Conservation (phyloP, 2,797 vertebrate genomes). For the Trachops cirrhosus region DNA sequence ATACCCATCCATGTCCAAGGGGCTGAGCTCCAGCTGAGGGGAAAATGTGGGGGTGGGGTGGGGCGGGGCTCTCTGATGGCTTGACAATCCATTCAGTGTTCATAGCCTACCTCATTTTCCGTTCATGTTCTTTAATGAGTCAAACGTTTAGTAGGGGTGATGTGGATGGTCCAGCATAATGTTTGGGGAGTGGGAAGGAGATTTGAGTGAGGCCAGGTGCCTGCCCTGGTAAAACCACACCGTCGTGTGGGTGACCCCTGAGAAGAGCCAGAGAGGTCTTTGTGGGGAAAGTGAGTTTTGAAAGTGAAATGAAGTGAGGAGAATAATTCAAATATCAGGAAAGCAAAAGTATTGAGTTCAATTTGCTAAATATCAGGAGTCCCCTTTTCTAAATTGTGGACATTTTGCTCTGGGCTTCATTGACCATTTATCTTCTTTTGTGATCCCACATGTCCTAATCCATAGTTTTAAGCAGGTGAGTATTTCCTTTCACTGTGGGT, state of each 20-base stretch:
- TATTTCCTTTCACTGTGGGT: background rate
- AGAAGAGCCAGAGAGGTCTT: background rate
- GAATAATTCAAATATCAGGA: background rate
- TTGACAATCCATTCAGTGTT: background rate
- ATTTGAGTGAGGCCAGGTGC: background rate
- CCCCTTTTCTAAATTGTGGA: background rate
- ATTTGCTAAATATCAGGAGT: background rate
- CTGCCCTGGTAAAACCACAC: background rate
- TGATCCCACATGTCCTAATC: background rate
- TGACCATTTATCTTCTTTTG: background rate
- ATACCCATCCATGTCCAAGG: background rate
- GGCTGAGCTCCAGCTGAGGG: background rate
- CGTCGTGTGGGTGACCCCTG: background rate
- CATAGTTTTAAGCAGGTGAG: conserved; percentile 16
- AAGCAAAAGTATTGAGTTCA: background rate
- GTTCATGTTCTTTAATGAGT: background rate
- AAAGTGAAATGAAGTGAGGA: background rate
- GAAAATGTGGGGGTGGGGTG: background rate
- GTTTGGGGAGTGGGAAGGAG: background rate
- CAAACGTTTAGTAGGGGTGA: background rate
- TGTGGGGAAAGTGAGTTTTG: background rate
- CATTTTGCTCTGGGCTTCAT: background rate
- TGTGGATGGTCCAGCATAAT: background rate
- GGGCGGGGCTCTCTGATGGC: background rate
- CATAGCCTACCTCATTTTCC: background rate